Evolutionary conservation across 2,888 invertebrate species (phyloP).

Genomic region (Gortyna flavago): DNA sequence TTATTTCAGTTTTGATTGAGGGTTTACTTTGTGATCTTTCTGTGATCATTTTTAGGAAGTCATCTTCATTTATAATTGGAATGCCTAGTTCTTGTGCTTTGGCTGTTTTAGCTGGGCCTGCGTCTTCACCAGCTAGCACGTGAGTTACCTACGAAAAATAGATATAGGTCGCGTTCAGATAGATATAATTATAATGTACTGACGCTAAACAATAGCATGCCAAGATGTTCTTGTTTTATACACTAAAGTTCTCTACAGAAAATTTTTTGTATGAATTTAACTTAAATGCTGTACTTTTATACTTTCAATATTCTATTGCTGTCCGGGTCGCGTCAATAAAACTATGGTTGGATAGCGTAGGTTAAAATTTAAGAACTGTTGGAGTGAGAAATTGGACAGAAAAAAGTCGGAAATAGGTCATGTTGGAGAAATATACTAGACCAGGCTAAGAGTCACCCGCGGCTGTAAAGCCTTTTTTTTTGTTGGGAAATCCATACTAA

Average conservation of each 20-base stretch:
- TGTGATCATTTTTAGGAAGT: constrained; percentile 94
- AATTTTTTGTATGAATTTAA: too few species aligned
- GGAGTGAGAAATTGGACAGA: too few species aligned
- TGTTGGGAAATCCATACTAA: not conserved
- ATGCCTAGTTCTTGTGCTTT: constrained; percentile 93
- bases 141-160: constrained; percentile 91
- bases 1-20: constrained; percentile 33
- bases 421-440: too few species aligned
- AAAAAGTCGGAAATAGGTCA: too few species aligned
- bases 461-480: too few species aligned
- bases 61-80: constrained; percentile 95
- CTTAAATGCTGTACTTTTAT: not conserved
- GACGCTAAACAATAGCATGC: not conserved
- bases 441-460: too few species aligned
- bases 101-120: constrained; percentile 95
- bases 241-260: not conserved
- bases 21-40: constrained; percentile 71
- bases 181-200: not conserved
- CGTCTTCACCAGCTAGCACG: constrained; percentile 95
- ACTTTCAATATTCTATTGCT: not conserved
- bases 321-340: not conserved
- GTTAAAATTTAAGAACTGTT: too few species aligned
- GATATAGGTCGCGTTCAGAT: not conserved
- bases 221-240: not conserved
- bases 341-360: too few species aligned